Conservation (phyloP, 2,888 invertebrate species). For the Halictus ligatus region DNA sequence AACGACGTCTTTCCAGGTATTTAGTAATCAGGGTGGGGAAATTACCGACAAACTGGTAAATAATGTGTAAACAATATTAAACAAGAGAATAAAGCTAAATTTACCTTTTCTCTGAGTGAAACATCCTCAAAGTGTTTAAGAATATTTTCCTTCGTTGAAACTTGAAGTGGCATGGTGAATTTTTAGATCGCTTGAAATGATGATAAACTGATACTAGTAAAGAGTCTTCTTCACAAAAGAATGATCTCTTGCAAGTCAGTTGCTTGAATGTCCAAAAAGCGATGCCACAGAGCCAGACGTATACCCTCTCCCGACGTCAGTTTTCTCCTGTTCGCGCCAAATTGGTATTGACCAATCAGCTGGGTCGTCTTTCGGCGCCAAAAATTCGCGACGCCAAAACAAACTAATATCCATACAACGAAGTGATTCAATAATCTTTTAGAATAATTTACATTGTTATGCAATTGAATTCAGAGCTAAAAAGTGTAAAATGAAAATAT, state of each 20-base stretch:
- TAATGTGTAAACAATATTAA: not conserved
- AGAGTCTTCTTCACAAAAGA: not conserved
- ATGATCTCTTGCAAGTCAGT: not conserved
- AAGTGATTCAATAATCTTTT: not conserved
- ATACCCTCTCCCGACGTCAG: not conserved
- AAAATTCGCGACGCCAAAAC: not conserved
- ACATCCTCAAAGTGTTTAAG: conserved; percentile 75
- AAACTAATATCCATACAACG: not conserved
- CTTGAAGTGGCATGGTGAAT: conserved; percentile 75
- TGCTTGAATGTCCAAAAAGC: not conserved
- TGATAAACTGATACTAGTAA: not conserved
- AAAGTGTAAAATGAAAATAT: not conserved
- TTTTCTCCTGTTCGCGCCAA: conserved; percentile 48
- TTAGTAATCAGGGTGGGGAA: not conserved
- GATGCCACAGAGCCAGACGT: not conserved
- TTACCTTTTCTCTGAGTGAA: conserved; percentile 77
- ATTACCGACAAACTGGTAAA: not conserved
- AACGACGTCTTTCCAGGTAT: not conserved
- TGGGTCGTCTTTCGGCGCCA: conserved; percentile 49
- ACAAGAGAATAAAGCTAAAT: conserved; percentile 30
- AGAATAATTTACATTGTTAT: not conserved
- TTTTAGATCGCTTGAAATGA: not conserved
- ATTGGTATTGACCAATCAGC: conserved; percentile 44
- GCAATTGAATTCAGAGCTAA: not conserved
- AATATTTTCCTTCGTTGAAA: conserved; percentile 81